Evolutionary conservation across 2,113 vertebrate genomes (phyloP), one percentile per base, ranked within the genome.

Genomic region (Mormyrus iriodes): DNA sequence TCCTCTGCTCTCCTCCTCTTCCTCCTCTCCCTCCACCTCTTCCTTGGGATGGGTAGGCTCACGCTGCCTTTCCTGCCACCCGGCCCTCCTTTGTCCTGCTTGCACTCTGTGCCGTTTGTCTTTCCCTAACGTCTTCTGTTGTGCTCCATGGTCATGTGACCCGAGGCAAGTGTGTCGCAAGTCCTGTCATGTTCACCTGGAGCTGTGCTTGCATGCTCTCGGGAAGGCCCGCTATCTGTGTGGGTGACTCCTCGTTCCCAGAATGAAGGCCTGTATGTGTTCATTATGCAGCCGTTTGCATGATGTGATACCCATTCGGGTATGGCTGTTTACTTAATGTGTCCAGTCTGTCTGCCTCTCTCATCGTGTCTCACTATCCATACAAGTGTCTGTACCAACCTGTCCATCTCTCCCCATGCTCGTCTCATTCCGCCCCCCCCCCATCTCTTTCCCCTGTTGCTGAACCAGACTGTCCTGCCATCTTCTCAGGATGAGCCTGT

Each of bases 1-100:
- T 92, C 93, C 94, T 93, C 93, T 94, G 92, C 93, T 95, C 94
- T 96, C 95, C 93, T 97, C 96, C 92, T 96, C 94, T 55, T 86
- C 85, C 52, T 93, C 92, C 92, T 95, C 95, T 94, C 95, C 96
- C 93, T 97, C 95, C 95, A 95, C 94, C 92, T 95, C 95, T 94
- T 97, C 95, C 95, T 92, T 97, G 94, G 96, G 94, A 96, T 96
- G 96, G 96, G 96, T 97, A 97, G 97, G 96, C 94, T 94, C 94
- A 93, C 92, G 93, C 88, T 88, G 88, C 89, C 85, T 65, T 85
- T 42, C 35, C 73, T n/a, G 91, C 93, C 19, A 92, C 92, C 89
- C 10, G 10, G 27, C 49, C 73, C 35, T 82, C 51, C 86, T 79
- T 65, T 86, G 88, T 79, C 88, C 83, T n/a, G 13, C 53, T 31